phyloP scores from a whole-genome alignment of 2,888 invertebrate species.

The Plutella xylostella region DNA sequence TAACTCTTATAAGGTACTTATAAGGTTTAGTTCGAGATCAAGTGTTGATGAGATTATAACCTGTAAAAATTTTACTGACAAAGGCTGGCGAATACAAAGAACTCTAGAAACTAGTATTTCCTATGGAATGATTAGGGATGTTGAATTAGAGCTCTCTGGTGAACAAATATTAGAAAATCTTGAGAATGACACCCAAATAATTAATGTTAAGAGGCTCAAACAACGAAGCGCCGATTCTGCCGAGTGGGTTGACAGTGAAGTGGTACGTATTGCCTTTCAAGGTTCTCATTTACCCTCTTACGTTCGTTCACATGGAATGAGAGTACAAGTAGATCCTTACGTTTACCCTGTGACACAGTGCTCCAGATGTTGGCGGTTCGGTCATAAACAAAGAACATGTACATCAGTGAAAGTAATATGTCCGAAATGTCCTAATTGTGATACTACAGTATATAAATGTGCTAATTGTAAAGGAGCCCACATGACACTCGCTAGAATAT shows the following conservation, averaged over 20 bases:
- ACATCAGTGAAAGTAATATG: slow-evolving; percentile 8
- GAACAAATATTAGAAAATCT: slow-evolving; percentile 11
- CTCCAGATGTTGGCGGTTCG: too few species aligned
- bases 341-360: slow-evolving; percentile 19
- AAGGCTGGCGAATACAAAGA: too few species aligned
- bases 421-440: slow-evolving; percentile 18
- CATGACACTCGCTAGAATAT: slow-evolving; percentile 17
- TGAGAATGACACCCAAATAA: background rate
- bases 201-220: slow-evolving; percentile 9
- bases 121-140: too few species aligned
- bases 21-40: too few species aligned
- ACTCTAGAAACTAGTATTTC: too few species aligned
- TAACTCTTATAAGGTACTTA: too few species aligned
- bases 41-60: too few species aligned
- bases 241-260: slow-evolving; percentile 6
- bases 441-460: slow-evolving; percentile 14
- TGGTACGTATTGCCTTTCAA: slow-evolving; percentile 1
- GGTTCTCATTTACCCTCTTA: background rate
- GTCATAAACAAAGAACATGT: slow-evolving; percentile 12
- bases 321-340: slow-evolving; percentile 6
- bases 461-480: slow-evolving; percentile 18
- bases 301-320: background rate
- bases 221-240: slow-evolving; percentile 3
- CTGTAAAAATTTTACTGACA: too few species aligned
- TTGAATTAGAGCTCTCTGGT: background rate